These are phyloP conservation scores for Baccha elongata DNA, from an alignment of 2,888 invertebrate genomes.

Conservation along the genomic window DNA sequence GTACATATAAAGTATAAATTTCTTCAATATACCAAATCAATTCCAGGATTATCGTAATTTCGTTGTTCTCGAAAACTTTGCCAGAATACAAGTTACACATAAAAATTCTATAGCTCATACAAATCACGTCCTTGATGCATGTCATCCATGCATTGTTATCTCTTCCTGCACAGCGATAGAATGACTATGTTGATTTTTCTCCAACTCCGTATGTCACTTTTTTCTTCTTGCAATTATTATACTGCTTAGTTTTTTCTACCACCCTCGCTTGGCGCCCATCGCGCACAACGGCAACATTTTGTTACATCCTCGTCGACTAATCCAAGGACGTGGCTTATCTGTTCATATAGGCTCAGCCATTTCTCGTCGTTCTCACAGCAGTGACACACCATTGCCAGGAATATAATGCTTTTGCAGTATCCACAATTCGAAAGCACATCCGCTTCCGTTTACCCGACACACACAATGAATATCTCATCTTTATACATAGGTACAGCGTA, in stretches of 20 bases:
- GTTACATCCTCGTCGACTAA: conserved; percentile 68
- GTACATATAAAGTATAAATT: no score
- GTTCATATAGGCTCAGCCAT: conserved; percentile 72
- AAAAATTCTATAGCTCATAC: conserved; percentile 34
- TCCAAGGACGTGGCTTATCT: conserved; percentile 74
- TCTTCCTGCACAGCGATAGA: conserved; percentile 65
- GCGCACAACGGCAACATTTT: conserved; percentile 34
- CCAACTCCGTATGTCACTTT: conserved; percentile 8
- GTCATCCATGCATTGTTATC: conserved; percentile 69
- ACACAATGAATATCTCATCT: no score
- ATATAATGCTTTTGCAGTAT: no score
- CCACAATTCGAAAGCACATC: conserved; percentile 50
- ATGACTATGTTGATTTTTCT: conserved; percentile 23
- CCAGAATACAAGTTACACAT: no score
- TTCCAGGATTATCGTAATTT: no score
- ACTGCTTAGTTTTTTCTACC: conserved; percentile 58
- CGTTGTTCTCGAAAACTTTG: no score
- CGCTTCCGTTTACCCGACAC: conserved; percentile 26
- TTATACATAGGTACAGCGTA: not conserved
- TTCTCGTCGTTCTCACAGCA: conserved; percentile 35
- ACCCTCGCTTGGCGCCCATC: not conserved
- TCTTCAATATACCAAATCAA: no score
- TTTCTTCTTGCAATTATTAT: conserved; percentile 53
- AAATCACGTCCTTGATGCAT: conserved; percentile 66
- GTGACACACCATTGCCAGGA: conserved; percentile 31